Conservation (phyloP, 37 sponge, comb jelly and placozoan species). For the Halisarca cf. caerulea region DNA sequence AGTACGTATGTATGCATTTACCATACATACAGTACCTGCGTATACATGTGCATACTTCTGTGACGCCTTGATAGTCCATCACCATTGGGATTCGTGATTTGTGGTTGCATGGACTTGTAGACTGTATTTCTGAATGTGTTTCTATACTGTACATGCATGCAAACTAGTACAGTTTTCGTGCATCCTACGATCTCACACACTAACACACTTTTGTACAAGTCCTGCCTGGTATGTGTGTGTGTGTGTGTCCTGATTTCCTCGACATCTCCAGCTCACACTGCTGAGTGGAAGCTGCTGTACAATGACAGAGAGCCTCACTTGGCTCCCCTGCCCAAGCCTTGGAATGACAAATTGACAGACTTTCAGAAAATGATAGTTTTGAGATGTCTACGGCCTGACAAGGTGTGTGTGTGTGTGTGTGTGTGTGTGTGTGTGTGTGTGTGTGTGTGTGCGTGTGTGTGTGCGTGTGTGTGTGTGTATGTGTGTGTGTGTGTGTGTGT, state of each 20-base stretch:
- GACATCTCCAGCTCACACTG: conserved; percentile 11
- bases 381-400: conserved; percentile 94
- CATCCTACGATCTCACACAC: too few relatives aligned
- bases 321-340: conserved; percentile 84
- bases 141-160: too few relatives aligned
- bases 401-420: conserved; percentile 45
- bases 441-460: too few relatives aligned
- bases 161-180: too few relatives aligned
- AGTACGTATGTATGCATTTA: not conserved
- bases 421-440: not conserved
- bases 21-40: not conserved
- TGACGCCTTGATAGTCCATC: not conserved
- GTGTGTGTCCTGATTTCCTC: not conserved
- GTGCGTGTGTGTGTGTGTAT: too few relatives aligned
- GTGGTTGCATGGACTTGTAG: too few relatives aligned
- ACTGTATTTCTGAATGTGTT: too few relatives aligned
- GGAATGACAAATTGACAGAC: conserved; percentile 84
- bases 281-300: conserved; percentile 84
- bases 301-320: conserved; percentile 92
- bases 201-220: too few relatives aligned
- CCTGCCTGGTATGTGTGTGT: too few relatives aligned
- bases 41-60: not conserved
- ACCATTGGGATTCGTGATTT: too few relatives aligned
- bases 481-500: too few relatives aligned
- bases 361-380: conserved; percentile 99